phyloP scores from a whole-genome alignment of 2,888 invertebrate genomes.

The Orchesellides sinensis region DNA sequence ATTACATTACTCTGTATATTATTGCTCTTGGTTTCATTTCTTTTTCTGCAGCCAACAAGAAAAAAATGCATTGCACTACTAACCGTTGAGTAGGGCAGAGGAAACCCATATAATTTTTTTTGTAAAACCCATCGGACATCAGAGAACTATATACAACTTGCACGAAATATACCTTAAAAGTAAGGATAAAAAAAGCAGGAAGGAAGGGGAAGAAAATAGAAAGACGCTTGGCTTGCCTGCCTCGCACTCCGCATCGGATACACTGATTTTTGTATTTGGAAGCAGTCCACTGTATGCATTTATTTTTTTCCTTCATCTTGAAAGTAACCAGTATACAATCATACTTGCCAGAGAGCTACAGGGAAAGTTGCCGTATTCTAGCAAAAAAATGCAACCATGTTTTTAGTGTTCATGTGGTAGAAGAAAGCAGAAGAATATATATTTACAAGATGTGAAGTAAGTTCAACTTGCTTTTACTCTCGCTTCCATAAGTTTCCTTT shows the following conservation, averaged over 20 bases:
- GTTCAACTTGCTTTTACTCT: constrained; percentile 8
- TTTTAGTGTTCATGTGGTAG: constrained; percentile 16
- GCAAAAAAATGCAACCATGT: background rate
- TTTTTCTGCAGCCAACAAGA: too few species aligned
- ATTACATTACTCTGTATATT: too few species aligned
- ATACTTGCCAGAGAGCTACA: background rate
- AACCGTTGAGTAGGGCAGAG: background rate
- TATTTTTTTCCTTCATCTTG: constrained; percentile 1
- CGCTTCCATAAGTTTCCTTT: constrained; percentile 35
- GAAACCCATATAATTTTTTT: constrained; percentile 58
- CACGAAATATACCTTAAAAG: too few species aligned
- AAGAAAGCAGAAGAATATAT: constrained; percentile 13
- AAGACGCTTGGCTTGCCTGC: constrained; percentile 26
- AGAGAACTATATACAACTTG: too few species aligned
- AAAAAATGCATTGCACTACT: constrained; percentile 46
- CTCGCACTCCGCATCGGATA: constrained; percentile 13
- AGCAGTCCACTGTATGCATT: background rate
- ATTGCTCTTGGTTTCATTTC: too few species aligned
- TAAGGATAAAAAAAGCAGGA: constrained; percentile 25
- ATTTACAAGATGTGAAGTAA: constrained; percentile 7
- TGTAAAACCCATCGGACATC: constrained; percentile 36
- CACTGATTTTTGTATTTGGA: background rate
- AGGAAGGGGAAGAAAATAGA: constrained; percentile 12
- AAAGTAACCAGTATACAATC: background rate
- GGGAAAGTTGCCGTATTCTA: background rate